These are phyloP conservation scores for Tetragonisca angustula DNA, from an alignment of 2,888 invertebrate genomes.

Conservation along the genomic window DNA sequence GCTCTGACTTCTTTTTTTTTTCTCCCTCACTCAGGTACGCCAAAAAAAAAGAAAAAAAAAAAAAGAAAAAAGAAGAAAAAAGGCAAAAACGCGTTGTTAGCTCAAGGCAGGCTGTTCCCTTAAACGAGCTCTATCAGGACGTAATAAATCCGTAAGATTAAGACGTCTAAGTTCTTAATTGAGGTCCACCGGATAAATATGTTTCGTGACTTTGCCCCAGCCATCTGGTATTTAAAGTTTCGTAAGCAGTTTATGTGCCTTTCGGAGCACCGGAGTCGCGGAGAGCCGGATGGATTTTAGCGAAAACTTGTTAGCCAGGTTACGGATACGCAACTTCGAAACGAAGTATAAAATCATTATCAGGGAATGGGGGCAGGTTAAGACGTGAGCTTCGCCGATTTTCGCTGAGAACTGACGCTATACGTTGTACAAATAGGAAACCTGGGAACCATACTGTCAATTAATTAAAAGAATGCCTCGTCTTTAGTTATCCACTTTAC, in stretches of 20 bases:
- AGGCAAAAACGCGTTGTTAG: too few species aligned
- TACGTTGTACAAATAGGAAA: too few species aligned
- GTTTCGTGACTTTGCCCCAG: conserved; percentile 27
- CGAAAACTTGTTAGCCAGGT: conserved; percentile 34
- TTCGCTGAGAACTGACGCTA: not conserved
- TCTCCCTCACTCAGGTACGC: too few species aligned
- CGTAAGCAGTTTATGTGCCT: conserved; percentile 33
- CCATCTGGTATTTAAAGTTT: conserved; percentile 54
- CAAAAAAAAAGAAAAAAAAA: too few species aligned
- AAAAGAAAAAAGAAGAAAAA: too few species aligned
- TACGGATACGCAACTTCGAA: conserved; percentile 42
- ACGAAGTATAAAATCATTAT: conserved; percentile 38
- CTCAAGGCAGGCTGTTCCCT: not conserved
- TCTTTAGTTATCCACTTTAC: too few species aligned
- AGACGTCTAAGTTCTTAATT: conserved; percentile 40
- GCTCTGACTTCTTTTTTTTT: not conserved
- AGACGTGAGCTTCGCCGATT: not conserved
- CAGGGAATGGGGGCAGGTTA: conserved; percentile 8
- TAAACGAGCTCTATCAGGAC: conserved; percentile 33
- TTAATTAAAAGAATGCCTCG: too few species aligned
- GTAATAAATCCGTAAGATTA: conserved; percentile 23
- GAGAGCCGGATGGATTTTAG: conserved; percentile 31
- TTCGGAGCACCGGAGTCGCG: not conserved
- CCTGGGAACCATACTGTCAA: too few species aligned
- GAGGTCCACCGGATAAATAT: conserved; percentile 40